Conservation (phyloP, 2,888 invertebrate species). For the Venustoraphidia nigricollis region DNA sequence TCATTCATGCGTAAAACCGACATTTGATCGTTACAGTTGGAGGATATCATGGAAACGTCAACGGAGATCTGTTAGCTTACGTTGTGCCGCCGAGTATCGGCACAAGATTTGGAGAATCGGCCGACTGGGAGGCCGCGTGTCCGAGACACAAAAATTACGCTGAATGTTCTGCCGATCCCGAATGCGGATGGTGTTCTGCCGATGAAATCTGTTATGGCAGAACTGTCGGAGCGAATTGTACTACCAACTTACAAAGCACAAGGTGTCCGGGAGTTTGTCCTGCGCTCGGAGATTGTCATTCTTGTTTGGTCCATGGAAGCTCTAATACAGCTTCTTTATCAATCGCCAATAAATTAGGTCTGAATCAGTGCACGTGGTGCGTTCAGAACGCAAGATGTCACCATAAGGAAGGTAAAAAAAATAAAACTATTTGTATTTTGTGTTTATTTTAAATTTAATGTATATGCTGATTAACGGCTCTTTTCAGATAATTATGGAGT, state of each 20-base stretch:
- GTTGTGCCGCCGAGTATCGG: slow-evolving; percentile 73
- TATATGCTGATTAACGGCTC: background rate
- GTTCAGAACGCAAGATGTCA: slow-evolving; percentile 86
- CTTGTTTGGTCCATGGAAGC: slow-evolving; percentile 71
- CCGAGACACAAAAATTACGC: slow-evolving; percentile 56
- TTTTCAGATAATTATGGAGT: slow-evolving; percentile 58
- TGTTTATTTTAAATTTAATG: slow-evolving; percentile 1
- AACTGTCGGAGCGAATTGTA: slow-evolving; percentile 76
- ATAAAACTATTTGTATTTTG: background rate
- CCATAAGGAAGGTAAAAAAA: slow-evolving; percentile 51
- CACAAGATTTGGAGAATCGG: slow-evolving; percentile 41
- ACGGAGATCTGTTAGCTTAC: slow-evolving; percentile 75
- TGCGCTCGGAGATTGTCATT: slow-evolving; percentile 75
- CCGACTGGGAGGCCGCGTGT: slow-evolving; percentile 65
- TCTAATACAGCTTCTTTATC: slow-evolving; percentile 34
- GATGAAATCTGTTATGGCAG: slow-evolving; percentile 61
- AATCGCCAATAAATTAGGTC: slow-evolving; percentile 60
- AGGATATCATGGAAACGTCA: slow-evolving; percentile 86
- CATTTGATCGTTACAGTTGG: slow-evolving; percentile 35
- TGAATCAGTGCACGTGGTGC: slow-evolving; percentile 82
- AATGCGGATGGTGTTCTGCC: slow-evolving; percentile 84
- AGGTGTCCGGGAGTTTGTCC: slow-evolving; percentile 83
- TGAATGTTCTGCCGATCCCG: slow-evolving; percentile 78
- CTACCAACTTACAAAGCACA: slow-evolving; percentile 77
- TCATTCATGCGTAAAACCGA: background rate